Evolutionary conservation across 1,140 invertebrate species (phyloP), one percentile per base, ranked within the genome.

Genomic region (Temnothorax curvispinosus): DNA sequence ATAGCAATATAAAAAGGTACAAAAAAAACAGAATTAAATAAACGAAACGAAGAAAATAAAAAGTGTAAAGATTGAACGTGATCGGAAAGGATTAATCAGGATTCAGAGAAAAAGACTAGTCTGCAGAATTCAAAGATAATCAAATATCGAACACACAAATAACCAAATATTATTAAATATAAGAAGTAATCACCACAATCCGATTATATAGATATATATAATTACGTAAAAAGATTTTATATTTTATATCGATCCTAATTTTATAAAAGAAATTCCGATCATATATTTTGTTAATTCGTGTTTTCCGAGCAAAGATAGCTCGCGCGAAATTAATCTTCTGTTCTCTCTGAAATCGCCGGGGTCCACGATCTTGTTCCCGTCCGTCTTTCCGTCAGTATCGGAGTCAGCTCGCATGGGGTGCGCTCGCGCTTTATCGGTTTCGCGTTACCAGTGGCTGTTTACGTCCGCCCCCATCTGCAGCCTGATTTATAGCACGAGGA

Each of bases 371-470:
- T 82, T 27, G 54, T 76, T 27, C 54, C 35, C 32, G 13, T 47
- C 13, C 13, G 11, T 69, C 27, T 11, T 44, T 44, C 13, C 58
- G 32, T 50, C 76, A 21, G 54, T 18, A 18, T 47, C 58, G 13
- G 18, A 52, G 44, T 77, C 15, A 32, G 35, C 4, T 58, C 65
- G 78, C 38, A 32, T 9, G 64, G 38, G 35, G 18, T 72, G 21
- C 21, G 32, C 38, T 81, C 38, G 65, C 41, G 54, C 69, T 84
- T 84, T 74, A 84, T 84, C 80, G 80, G 41, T 84, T 84, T 75
- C 54, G 80, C 69, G 69, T 74, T 82, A 74, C 64, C 62, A 18
- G 7, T 35, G 50, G 62, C 67, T 74, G 67, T 74, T 84, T 82
- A 74, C 41, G 44, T 13, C 72, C 74, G n/a, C 21, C 62, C 8